Evolutionary conservation across 1,140 invertebrate genomes (phyloP), one percentile per base, ranked within the genome.

Genomic region (Steinernema feltiae): DNA sequence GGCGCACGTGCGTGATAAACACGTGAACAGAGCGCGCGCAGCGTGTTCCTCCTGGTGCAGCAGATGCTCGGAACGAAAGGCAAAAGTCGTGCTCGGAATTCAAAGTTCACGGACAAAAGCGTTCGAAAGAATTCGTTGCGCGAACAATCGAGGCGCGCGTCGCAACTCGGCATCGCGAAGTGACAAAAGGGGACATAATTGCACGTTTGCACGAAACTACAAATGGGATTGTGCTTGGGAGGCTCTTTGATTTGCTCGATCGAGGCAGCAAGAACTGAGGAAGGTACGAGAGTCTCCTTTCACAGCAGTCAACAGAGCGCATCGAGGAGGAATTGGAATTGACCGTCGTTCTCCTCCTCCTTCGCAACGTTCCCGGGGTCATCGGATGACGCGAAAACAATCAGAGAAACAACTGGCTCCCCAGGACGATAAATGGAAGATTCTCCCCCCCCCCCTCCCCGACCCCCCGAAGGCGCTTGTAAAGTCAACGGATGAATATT

Each of bases 201-300:
- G 53, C 53, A 63, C 12, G 53, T 63, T 63, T 63, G 53, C 53
- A 63, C 53, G 24, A 63, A 27, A 63, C 53, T 27, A 27, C 53
- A 27, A 12, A 63, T 41, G 7, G 24, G 24, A 63, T 63, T 63
- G 12, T 63, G 41, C n/a, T n/a, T n/a, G n/a, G 7, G 41, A 7
- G 7, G 41, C 41, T 46, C 41, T 46, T 46, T 46, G 41, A 46
- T 46, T 46, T n/a, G 7, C 41, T 7, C 7, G 41, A n/a, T 7
- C 41, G 41, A 46, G 41, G 7, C n/a, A 7, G 41, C 7, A 46
- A n/a, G n/a, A 46, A n/a, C 41, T 7, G n/a, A 46, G 41, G n/a
- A n/a, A n/a, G n/a, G n/a, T n/a, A n/a, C n/a, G n/a, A n/a, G n/a
- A n/a, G n/a, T n/a, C n/a, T n/a, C n/a, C n/a, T n/a, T n/a, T n/a